Evolutionary conservation across 2,113 vertebrate genomes (phyloP), one percentile per base, ranked within the genome.

Genomic region (Naja naja): DNA sequence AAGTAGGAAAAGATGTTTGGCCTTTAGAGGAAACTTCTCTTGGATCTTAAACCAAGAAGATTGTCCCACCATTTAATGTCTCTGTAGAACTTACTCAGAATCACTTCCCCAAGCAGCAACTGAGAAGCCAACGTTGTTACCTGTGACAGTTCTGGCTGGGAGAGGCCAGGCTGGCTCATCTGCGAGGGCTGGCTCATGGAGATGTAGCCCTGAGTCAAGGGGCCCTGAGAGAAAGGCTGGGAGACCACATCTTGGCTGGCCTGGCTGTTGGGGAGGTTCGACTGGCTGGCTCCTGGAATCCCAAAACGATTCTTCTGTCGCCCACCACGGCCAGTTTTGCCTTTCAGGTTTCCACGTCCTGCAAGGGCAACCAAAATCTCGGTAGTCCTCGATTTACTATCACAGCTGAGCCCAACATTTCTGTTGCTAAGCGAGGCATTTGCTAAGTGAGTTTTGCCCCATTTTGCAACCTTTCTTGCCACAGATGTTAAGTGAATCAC

Each of bases 151-250:
- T 99, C 99, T 0, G 99, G 99, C 93, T 99, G 99, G 92, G 99
- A 99, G 91, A 99, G 98, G 94, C 99, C 99, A 1, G 99, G 99
- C 97, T 99, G 99, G 96, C 99, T 99, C 99, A 99, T 99, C 98
- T 99, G 99, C 0, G 99, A 99, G 1, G 99, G 99, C 95, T 99
- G 99, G 96, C 99, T 99, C 99, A 99, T 99, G 97, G 98, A 98
- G 97, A 99, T 99, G 95, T 99, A 99, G 85, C 99, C 99, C 97
- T 99, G 99, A 1, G 99, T 99, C 96, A 99, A 98, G 0, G 99
- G 99, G 0, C 99, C 99, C 98, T 99, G 99, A 0, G 99, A 99
- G 97, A 99, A 99, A 7, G 99, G 98, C 97, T 99, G 99, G 0
- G 99, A 99, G 2, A 98, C 98, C 96, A 98, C 98, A 0, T 99